Base-by-base conservation (phyloP, 2,888 invertebrate genomes). In the Malachius bipustulatus region DNA sequence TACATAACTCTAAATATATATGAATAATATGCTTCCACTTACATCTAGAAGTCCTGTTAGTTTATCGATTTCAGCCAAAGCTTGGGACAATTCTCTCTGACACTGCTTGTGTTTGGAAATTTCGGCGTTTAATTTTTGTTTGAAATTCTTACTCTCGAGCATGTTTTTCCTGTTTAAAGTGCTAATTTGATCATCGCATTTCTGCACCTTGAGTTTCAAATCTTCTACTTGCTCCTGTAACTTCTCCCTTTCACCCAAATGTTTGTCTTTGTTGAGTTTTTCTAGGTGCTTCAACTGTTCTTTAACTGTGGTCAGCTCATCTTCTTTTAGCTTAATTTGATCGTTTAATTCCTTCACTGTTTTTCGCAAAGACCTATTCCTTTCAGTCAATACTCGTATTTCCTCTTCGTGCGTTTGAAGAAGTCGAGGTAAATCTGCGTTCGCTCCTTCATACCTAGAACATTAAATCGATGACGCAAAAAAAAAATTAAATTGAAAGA, bases 331-430 rank as follows among this genome's bases (percentile, higher is more conserved):
- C 51, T 82, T 82, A 8, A 82, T 52, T 48, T 70, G 72, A 42
- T 71, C 70, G 15, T 66, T 63, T n/a, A 69, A 63, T 30, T 79
- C 80, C 49, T 71, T 75, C 48, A 71, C 68, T 43, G 71, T 70
- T 35, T 64, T 63, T 48, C 75, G 77, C 35, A 84, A 55, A 45
- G 73, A 75, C 47, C 78, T 81, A 57, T 72, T 75, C 55, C 74
- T 77, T 28, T 70, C 66, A 49, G 78, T 77, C 56, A 83, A 71
- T 10, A 78, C 67, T 33, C 83, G 67, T 36, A 82, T 65, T 61
- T 87, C 85, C 54, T 85, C 85, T 41, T 73, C 76, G 57, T 85
- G 83, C 0, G 82, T 76, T 57, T 77, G 76, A 26, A 87, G 64
- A 3, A 82, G 67, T 52, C 78, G 73, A 1, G 85, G 85, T 32